A percentile compares a stretch with the other conserved stretches of the same genome.
Conservation (phyloP, 2,113 vertebrate genomes). For the Parus major region DNA sequence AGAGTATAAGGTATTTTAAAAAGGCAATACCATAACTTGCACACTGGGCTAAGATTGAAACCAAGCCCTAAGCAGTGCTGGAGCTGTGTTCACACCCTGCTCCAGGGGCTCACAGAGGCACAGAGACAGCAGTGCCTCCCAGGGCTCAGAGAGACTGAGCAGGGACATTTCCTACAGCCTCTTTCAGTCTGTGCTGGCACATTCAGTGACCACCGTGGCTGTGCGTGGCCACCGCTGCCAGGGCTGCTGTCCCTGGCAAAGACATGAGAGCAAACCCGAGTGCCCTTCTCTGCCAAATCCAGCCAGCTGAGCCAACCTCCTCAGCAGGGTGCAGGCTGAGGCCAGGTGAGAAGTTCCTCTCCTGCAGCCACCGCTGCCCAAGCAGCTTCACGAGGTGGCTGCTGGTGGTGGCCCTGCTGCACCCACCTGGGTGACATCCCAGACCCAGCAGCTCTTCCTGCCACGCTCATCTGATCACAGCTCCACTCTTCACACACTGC, state of each 20-base stretch:
- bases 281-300: neutral
- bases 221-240: rapidly evolving
- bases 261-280: neutral
- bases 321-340: neutral
- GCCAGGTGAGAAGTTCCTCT: neutral
- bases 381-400: neutral
- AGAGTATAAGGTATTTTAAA: neutral
- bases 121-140: neutral
- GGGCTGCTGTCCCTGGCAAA: neutral
- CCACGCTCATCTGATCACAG: rapidly evolving
- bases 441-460: neutral
- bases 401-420: rapidly evolving
- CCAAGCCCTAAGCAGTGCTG: rapidly evolving
- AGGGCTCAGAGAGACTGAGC: rapidly evolving
- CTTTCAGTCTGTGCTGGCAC: neutral
- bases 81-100: neutral
- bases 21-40: neutral
- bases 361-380: neutral
- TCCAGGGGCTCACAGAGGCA: neutral
- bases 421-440: neutral
- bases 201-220: neutral
- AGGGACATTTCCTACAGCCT: neutral
- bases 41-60: neutral
- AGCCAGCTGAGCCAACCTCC: neutral
- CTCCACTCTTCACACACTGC: neutral